Base-by-base conservation (phyloP, 2,113 vertebrate genomes). In the Anseranas semipalmata region DNA sequence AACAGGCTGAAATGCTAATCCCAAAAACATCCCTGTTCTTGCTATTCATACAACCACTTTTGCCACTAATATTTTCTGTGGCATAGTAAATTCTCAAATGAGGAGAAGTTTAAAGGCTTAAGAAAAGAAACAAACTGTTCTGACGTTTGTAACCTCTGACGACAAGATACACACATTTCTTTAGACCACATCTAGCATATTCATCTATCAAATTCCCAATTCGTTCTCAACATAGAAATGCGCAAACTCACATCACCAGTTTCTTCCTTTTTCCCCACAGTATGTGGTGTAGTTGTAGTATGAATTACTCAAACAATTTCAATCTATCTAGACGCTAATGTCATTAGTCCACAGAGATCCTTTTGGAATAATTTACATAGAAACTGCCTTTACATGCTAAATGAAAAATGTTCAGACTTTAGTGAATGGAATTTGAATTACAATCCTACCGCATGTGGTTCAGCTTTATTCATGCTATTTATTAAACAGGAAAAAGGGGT, bases 271-370 rank as follows among this genome's bases (percentile, higher is more conserved):
- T 43, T 20, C 43, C 62, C 89, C 45, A 15, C 84, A 60, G 86
- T 7, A 12, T 7, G 9, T 72, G 94, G 62, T 79, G 10, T 94
- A 85, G 90, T 37, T 87, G 96, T 96, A 94, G 97, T 89, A 97
- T 96, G 98, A 98, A 98, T 98, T 98, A 98, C 97, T 97, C 97
- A 92, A 96, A 95, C 97, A 93, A 97, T 98, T 98, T 96, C 98
- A 98, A 95, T 98, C 98, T 97, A 98, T 97, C 98, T 96, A 96
- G 87, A 97, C 95, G 87, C 97, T 98, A 98, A 98, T 97, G 97
- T 96, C 98, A 98, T 98, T 98, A 98, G 97, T 95, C 97, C 97
- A 56, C 87, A 93, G 98, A 98, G 98, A 97, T 97, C 94, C 97
- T 97, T 98, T 96, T 30, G 74, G 91, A 94, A 95, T 77, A 79